phyloP scores from a whole-genome alignment of 2,888 invertebrate species.

The Mechanitis mazaeus region DNA sequence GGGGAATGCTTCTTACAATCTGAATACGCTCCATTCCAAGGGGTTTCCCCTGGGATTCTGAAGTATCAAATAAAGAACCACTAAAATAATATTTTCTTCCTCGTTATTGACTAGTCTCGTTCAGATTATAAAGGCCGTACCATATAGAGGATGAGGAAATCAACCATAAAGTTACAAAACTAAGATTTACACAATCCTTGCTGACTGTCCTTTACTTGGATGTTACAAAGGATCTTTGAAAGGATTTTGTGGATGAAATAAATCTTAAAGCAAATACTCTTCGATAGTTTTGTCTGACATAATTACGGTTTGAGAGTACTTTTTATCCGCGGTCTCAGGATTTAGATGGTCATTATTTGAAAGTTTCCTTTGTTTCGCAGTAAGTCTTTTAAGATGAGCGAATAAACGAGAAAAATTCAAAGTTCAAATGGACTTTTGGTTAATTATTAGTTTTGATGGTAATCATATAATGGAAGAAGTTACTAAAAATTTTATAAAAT shows the following conservation, averaged over 20 bases:
- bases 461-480: background rate
- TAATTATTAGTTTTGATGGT: slow-evolving; percentile 11
- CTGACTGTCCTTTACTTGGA: slow-evolving; percentile 27
- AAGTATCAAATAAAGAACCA: background rate
- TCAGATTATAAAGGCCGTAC: background rate
- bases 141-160: slow-evolving; percentile 3
- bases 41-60: background rate
- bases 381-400: slow-evolving; percentile 23
- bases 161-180: slow-evolving; percentile 4
- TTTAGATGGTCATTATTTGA: slow-evolving; percentile 32
- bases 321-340: slow-evolving; percentile 28
- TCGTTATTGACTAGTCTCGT: background rate
- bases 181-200: slow-evolving; percentile 21
- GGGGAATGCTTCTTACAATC: background rate
- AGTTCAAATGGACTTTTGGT: slow-evolving; percentile 17
- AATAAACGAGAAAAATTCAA: slow-evolving; percentile 19
- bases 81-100: background rate
- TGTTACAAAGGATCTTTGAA: slow-evolving; percentile 29
- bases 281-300: slow-evolving; percentile 46
- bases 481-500: background rate
- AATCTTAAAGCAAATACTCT: slow-evolving; percentile 54
- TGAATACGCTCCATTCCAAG: background rate
- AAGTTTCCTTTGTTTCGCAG: slow-evolving; percentile 30
- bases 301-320: slow-evolving; percentile 45
- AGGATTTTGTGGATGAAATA: slow-evolving; percentile 59